Conservation (phyloP, 2,797 vertebrate species). For the Acipenser oxyrinchus region DNA sequence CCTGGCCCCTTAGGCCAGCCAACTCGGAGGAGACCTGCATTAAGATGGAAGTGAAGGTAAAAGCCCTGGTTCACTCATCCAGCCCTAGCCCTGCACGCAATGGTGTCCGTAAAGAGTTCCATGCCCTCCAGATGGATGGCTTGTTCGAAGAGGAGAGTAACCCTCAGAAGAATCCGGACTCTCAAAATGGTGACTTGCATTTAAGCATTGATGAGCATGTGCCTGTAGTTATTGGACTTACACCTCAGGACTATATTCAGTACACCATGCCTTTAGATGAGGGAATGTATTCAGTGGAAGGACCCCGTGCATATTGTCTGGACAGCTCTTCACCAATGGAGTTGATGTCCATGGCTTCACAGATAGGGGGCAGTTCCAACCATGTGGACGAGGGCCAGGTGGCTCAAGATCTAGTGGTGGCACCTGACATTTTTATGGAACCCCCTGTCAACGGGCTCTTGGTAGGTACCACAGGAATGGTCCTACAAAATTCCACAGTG, state of each 20-base stretch:
- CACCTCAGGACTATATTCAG: slow-evolving; percentile 97
- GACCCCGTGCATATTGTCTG: slow-evolving; percentile 80
- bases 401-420: slow-evolving; percentile 69
- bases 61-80: slow-evolving; percentile 90
- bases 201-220: slow-evolving; percentile 88
- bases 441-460: slow-evolving; percentile 75
- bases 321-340: slow-evolving; percentile 91
- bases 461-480: slow-evolving; percentile 71
- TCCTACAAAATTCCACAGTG: slow-evolving; percentile 77
- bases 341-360: slow-evolving; percentile 67
- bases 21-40: slow-evolving; percentile 89
- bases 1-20: slow-evolving; percentile 86
- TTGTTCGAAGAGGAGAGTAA: slow-evolving; percentile 75
- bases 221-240: slow-evolving; percentile 92
- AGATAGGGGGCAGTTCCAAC: slow-evolving; percentile 59
- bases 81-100: slow-evolving; percentile 84
- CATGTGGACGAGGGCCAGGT: slow-evolving; percentile 69
- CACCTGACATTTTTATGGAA: slow-evolving; percentile 83
- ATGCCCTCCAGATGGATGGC: slow-evolving; percentile 77
- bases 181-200: slow-evolving; percentile 78
- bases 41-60: slow-evolving; percentile 92
- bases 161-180: slow-evolving; percentile 67
- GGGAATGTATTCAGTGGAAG: slow-evolving; percentile 88
- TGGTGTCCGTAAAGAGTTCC: slow-evolving; percentile 86
- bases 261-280: slow-evolving; percentile 99